Percentiles rank a stretch among this genome's conserved stretches.
phyloP scores from a whole-genome alignment of 2,797 vertebrate genomes.

The Megalops cyprinoides region DNA sequence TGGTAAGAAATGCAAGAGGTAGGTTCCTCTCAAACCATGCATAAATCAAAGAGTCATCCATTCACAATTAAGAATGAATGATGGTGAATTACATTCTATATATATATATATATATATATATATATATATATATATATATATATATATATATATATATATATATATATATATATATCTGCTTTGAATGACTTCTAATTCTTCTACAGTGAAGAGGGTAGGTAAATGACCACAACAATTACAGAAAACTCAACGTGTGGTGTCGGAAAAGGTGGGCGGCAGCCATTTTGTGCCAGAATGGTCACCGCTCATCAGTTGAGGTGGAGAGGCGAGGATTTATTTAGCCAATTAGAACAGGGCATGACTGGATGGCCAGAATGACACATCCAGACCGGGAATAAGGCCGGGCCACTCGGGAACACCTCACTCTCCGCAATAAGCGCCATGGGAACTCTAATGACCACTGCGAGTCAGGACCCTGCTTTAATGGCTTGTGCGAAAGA shows the following conservation, averaged over 20 bases:
- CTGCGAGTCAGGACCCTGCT: neutral
- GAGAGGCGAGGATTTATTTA: neutral
- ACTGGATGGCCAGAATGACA: neutral
- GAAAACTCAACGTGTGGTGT: too few relatives aligned
- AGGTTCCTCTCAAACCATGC: neutral
- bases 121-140: too few relatives aligned
- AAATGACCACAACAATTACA: neutral
- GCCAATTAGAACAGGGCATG: neutral
- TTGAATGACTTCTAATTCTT: neutral
- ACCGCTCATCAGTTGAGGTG: neutral
- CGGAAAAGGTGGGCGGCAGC: neutral
- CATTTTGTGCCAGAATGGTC: neutral
- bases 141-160: too few relatives aligned
- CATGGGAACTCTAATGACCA: conserved; percentile 9
- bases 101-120: too few relatives aligned
- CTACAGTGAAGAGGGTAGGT: neutral
- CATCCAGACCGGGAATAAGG: neutral
- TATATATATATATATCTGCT: too few relatives aligned
- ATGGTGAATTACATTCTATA: too few relatives aligned
- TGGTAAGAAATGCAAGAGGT: neutral
- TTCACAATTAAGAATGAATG: neutral
- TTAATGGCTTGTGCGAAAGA: conserved; percentile 4
- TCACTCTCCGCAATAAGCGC: neutral
- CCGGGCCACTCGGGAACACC: neutral
- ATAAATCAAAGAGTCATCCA: neutral